These are phyloP conservation scores for Lithobates sylvaticus DNA, from an alignment of 2,797 vertebrate species.

Conservation along the genomic window DNA sequence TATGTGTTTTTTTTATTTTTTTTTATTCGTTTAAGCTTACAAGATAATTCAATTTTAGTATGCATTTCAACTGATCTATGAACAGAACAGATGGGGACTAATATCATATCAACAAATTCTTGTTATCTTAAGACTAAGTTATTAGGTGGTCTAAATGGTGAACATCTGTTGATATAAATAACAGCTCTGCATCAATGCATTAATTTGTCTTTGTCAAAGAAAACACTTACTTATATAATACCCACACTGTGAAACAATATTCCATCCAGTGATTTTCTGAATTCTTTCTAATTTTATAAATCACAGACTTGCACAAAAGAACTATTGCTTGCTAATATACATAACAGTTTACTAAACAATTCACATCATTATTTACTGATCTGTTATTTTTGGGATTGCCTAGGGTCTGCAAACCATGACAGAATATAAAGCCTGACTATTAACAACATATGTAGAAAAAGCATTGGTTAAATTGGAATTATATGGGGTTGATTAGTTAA, in stretches of 20 bases:
- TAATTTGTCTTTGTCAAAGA: conserved; percentile 67
- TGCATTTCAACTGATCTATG: conserved; percentile 71
- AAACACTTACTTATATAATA: conserved; percentile 70
- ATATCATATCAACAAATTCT: conserved; percentile 71
- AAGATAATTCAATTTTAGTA: conserved; percentile 73
- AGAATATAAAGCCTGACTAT: no score
- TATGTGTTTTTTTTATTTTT: conserved; percentile 65
- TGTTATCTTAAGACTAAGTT: conserved; percentile 73
- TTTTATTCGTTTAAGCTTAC: conserved; percentile 67
- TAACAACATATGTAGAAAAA: no score
- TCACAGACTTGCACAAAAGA: background rate
- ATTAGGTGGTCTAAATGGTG: conserved; percentile 71
- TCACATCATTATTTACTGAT: no score
- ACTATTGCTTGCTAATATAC: background rate
- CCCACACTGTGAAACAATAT: conserved; percentile 64
- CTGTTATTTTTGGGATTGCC: no score
- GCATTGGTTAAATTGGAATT: no score
- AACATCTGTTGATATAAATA: conserved; percentile 78
- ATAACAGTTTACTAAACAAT: background rate
- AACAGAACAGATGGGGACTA: conserved; percentile 73
- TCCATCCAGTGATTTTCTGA: background rate
- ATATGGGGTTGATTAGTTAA: no score
- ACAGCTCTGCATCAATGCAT: conserved; percentile 65
- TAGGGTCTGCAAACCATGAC: no score
- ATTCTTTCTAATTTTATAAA: background rate